Evolutionary conservation across 1,140 invertebrate species (phyloP).

Genomic region (Protaetia brevitarsis): DNA sequence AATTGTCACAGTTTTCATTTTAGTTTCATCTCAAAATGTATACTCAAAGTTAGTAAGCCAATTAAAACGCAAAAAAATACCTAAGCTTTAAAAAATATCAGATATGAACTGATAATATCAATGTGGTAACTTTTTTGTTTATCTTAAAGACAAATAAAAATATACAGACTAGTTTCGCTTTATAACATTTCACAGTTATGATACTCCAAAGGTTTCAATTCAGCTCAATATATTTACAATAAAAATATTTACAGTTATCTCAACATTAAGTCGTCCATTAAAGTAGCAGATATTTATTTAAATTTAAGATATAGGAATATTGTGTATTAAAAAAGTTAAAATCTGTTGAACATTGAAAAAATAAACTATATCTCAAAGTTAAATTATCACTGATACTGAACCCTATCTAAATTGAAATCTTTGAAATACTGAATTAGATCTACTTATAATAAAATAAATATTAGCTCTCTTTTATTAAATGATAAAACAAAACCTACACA

Average conservation of each 20-base stretch:
- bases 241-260: not conserved
- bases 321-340: not conserved
- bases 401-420: not conserved
- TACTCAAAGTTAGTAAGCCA: not conserved
- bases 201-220: not conserved
- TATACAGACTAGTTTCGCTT: constrained; percentile 11
- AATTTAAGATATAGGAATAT: not conserved
- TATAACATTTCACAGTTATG: not conserved
- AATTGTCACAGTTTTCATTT: not conserved
- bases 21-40: not conserved
- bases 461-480: not conserved
- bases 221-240: not conserved
- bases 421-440: not conserved
- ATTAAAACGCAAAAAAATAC: not conserved
- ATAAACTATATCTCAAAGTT: no score
- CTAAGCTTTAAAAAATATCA: not conserved
- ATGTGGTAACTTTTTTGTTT: constrained; percentile 1
- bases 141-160: constrained; percentile 8
- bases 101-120: constrained; percentile 8
- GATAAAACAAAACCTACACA: no score
- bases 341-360: no score
- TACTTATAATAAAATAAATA: not conserved
- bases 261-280: no score
- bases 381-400: not conserved
- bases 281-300: not conserved